Evolutionary conservation across 1,140 invertebrate species (phyloP).

Genomic region (Diabrotica virgifera): DNA sequence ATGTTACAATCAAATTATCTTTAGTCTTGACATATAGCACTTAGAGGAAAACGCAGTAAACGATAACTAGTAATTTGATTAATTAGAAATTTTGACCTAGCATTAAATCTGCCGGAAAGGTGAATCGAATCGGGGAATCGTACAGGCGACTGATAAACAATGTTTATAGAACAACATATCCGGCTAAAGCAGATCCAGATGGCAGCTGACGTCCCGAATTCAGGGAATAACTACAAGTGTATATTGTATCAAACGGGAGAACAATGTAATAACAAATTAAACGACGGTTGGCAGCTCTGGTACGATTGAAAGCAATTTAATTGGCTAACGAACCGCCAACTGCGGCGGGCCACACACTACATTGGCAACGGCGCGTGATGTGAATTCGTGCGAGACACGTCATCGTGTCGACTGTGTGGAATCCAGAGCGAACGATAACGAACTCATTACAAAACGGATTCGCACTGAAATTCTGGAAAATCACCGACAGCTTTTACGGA

Average conservation of each 20-base stretch:
- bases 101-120: not conserved
- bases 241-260: not conserved
- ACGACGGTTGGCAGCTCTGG: slow-evolving; percentile 22
- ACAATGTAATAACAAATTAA: slow-evolving; percentile 23
- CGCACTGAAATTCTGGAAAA: not conserved
- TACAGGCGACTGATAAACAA: slow-evolving; percentile 1
- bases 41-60: too few relatives aligned
- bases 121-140: not conserved
- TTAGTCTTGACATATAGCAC: too few relatives aligned
- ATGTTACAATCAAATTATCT: too few relatives aligned
- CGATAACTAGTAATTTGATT: too few relatives aligned
- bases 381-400: not conserved
- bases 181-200: not conserved
- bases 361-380: not conserved
- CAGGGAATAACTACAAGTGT: not conserved
- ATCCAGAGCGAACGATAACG: not conserved
- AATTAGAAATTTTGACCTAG: too few relatives aligned
- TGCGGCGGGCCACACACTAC: slow-evolving; percentile 14
- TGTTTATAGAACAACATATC: not conserved
- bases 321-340: slow-evolving; percentile 34
- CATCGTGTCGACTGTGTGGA: not conserved
- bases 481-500: not conserved
- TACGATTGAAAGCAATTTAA: slow-evolving; percentile 34
- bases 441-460: not conserved
- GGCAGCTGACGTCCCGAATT: not conserved